Evolutionary conservation across 2,113 vertebrate genomes (phyloP).

Genomic region (Alces alces): DNA sequence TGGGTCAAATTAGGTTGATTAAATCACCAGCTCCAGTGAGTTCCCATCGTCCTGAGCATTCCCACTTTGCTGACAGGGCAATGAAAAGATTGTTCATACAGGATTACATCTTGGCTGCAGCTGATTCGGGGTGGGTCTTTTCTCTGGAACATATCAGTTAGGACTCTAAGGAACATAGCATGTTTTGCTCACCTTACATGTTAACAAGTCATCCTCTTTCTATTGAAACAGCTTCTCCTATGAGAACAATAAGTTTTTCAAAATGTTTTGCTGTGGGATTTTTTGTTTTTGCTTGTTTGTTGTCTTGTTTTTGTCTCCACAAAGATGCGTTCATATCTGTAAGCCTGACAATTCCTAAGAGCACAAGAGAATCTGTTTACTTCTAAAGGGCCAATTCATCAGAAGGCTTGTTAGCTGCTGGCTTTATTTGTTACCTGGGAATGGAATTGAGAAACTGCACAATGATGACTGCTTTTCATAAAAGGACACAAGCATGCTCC

Average conservation of each 20-base stretch:
- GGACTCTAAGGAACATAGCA: not conserved
- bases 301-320: not conserved
- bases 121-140: not conserved
- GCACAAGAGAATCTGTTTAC: not conserved
- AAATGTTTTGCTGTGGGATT: not conserved
- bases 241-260: not conserved
- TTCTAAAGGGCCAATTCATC: slow-evolving; percentile 24
- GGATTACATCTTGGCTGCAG: not conserved
- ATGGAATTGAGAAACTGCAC: not conserved
- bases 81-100: not conserved
- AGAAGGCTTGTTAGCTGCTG: not conserved
- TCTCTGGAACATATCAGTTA: slow-evolving; percentile 5
- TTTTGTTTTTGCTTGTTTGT: not conserved
- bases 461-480: not conserved
- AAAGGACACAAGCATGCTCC: not conserved
- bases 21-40: not conserved
- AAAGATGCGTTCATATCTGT: not conserved
- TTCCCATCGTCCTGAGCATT: not conserved
- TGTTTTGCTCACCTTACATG: not conserved
- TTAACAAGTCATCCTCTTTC: slow-evolving; percentile 1
- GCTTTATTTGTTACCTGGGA: not conserved
- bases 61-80: not conserved
- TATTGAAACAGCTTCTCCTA: not conserved
- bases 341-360: not conserved
- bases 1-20: not conserved